Evolutionary conservation across 2,113 vertebrate genomes (phyloP).

Genomic region (Muntiacus muntjak): DNA sequence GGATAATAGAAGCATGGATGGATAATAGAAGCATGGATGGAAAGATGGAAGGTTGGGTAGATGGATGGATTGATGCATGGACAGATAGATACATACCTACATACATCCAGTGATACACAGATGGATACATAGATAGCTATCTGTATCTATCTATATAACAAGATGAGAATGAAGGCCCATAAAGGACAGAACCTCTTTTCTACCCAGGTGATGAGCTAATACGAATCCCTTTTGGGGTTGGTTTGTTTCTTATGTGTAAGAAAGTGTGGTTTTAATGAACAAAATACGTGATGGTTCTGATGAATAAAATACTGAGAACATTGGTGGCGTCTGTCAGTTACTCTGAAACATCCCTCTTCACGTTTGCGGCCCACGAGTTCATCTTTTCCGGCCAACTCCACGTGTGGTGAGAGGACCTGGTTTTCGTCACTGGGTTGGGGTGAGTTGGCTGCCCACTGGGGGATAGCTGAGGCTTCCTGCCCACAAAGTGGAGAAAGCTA

Average conservation of each 20-base stretch:
- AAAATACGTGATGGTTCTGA: neutral
- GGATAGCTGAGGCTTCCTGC: accelerated
- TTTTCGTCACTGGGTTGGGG: neutral
- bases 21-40: neutral
- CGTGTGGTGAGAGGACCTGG: accelerated
- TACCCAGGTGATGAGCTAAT: neutral
- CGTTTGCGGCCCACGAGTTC: no score
- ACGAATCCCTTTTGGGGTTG: neutral
- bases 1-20: neutral
- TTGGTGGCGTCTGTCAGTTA: accelerated
- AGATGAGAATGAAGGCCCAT: no score
- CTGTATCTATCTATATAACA: neutral
- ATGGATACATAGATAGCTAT: neutral
- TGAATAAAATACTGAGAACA: accelerated
- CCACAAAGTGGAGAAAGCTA: accelerated
- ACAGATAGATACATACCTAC: neutral
- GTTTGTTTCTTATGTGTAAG: neutral
- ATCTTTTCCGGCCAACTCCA: accelerated
- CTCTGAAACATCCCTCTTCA: neutral
- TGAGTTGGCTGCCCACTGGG: accelerated
- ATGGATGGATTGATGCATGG: neutral
- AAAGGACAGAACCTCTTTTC: neutral
- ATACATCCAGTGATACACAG: neutral
- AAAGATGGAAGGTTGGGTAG: neutral
- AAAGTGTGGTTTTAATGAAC: accelerated